Base-by-base conservation (phyloP, 2,113 vertebrate genomes). In the Mastomys natalensis region DNA sequence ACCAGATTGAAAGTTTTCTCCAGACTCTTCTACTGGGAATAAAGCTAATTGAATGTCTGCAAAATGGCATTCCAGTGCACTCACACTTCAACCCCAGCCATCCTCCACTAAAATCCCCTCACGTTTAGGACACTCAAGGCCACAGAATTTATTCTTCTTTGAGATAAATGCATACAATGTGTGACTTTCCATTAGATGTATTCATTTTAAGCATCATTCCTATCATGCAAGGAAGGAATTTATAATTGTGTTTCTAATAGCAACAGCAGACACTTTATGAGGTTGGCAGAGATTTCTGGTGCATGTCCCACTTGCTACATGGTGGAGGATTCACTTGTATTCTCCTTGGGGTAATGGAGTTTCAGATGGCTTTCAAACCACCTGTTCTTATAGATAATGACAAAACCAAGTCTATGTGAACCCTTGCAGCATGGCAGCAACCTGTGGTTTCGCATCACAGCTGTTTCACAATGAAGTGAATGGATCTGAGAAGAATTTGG, bases 231-330 rank as follows among this genome's bases (percentile, higher is more conserved):
- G 16, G 40, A 85, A 96, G 43, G 16, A 60, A 80, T 89, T 91
- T 29, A 81, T 91, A 96, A 96, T 87, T 95, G 11, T 82, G 90
- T 96, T 96, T 97, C 93, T 96, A 93, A 91, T 74, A 93, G 89
- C 89, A 97, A 95, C 88, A 80, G n/a, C 70, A 97, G 58, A 5
- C 48, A 40, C 43, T 45, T 31, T 80, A 45, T 6, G 15, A 72
- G 70, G 55, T 66, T 90, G 91, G 34, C 84, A 60, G 4, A 24
- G 12, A 88, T 85, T 58, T 95, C 70, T 88, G 55, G 48, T 90
- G 34, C 48, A 12, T 70, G 43, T 82, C 60, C n/a, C 73, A 40
- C 40, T 94, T 1, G 17, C 5, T 87, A 80, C 58, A 68, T 21
- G 19, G 72, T 13, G 3, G 77, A 89, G 7, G 26, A 82, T 73